phyloP scores from a whole-genome alignment of 2,888 invertebrate species.

The Lasioglossum calceatum region DNA sequence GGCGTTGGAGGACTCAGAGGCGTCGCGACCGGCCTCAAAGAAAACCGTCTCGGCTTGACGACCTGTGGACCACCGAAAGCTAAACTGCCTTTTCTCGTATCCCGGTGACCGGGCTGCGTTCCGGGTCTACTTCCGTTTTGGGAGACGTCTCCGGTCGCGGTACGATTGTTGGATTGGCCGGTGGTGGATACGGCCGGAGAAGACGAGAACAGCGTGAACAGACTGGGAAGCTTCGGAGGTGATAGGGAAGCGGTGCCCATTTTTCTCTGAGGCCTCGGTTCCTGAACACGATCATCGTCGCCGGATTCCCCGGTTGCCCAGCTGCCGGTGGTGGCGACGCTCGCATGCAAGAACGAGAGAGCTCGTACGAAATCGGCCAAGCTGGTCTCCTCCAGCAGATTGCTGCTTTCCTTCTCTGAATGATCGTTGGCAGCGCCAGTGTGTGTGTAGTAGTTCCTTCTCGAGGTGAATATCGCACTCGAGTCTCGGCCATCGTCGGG shows the following conservation, averaged over 20 bases:
- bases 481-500: constrained; percentile 18
- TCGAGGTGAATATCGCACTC: constrained; percentile 70
- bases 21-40: constrained; percentile 79
- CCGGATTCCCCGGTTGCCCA: background rate
- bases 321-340: constrained; percentile 80
- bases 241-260: constrained; percentile 85
- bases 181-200: background rate
- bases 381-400: constrained; percentile 92
- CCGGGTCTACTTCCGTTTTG: background rate
- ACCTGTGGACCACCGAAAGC: constrained; percentile 13
- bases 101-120: background rate
- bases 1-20: constrained; percentile 73
- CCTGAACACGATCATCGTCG: background rate
- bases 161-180: constrained; percentile 75
- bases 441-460: constrained; percentile 76
- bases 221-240: constrained; percentile 85
- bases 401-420: constrained; percentile 86
- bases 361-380: constrained; percentile 93
- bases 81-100: constrained; percentile 72
- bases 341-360: constrained; percentile 88
- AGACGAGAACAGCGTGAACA: constrained; percentile 85
- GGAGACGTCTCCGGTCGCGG: constrained; percentile 49
- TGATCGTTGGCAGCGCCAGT: constrained; percentile 71
- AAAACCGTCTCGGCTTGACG: constrained; percentile 76
- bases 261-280: constrained; percentile 84